Conservation (phyloP, 1,140 invertebrate genomes). For the Atta cephalotes region DNA sequence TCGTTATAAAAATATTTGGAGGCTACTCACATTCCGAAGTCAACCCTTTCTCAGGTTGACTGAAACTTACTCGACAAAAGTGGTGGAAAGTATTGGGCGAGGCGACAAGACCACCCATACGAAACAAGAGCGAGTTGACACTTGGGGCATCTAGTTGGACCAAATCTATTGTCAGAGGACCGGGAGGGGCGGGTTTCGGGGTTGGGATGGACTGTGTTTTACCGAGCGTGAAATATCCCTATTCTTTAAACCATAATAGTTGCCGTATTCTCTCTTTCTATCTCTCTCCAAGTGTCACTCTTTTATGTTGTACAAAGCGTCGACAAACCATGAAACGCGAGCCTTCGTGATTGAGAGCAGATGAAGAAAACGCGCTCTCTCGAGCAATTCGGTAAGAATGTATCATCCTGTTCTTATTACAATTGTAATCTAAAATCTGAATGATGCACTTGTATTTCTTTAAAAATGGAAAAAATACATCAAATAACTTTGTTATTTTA, state of each 20-base stretch:
- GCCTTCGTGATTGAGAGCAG: constrained; percentile 41
- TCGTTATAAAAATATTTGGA: constrained; percentile 15
- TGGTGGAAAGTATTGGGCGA: constrained; percentile 67
- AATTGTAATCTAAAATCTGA: not conserved
- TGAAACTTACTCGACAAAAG: constrained; percentile 63
- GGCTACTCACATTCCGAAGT: constrained; percentile 31
- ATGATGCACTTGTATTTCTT: not conserved
- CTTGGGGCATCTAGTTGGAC: constrained; percentile 76
- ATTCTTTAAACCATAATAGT: constrained; percentile 84
- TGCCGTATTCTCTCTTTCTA: constrained; percentile 75
- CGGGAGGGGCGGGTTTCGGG: constrained; percentile 73
- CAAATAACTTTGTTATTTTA: not conserved
- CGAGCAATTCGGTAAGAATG: constrained; percentile 2
- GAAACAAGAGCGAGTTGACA: constrained; percentile 82
- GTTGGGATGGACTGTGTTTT: constrained; percentile 80
- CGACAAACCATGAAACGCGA: constrained; percentile 65
- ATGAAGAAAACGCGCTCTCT: constrained; percentile 39
- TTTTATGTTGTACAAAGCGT: constrained; percentile 76
- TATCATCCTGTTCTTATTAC: not conserved
- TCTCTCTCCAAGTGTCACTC: constrained; percentile 67
- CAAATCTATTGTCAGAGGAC: constrained; percentile 74
- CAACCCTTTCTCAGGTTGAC: constrained; percentile 61
- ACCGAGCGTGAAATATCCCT: constrained; percentile 84
- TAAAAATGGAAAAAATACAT: not conserved
- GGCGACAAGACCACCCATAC: constrained; percentile 73